Conservation (phyloP, 2,888 invertebrate species). For the Drosophila subquinaria region DNA sequence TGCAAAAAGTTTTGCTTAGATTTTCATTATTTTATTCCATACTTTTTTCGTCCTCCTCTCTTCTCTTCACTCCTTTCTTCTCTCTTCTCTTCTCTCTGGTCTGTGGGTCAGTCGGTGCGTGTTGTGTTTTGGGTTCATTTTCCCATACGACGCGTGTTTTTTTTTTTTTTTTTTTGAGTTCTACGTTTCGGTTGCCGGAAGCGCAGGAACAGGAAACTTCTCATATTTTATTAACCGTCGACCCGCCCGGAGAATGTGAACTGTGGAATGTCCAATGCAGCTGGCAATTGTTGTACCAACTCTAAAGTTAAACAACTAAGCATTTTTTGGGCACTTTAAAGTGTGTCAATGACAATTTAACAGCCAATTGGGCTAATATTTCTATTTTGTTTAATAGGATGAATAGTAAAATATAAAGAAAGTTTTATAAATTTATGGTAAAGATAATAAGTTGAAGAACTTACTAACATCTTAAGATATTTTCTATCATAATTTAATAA, state of each 20-base stretch:
- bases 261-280: slow-evolving; percentile 19
- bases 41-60: slow-evolving; percentile 45
- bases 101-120: slow-evolving; percentile 46
- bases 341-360: neutral
- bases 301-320: neutral
- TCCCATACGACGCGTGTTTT: slow-evolving; percentile 37
- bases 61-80: neutral
- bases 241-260: slow-evolving; percentile 11
- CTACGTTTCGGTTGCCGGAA: slow-evolving; percentile 43
- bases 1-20: slow-evolving; percentile 79
- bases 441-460: no score
- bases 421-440: no score
- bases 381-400: no score
- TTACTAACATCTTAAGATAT: no score
- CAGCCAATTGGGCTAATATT: neutral
- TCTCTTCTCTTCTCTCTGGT: neutral
- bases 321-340: slow-evolving; percentile 16
- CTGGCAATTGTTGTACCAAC: slow-evolving; percentile 3
- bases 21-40: slow-evolving; percentile 74
- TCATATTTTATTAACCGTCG: slow-evolving; percentile 58
- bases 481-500: no score
- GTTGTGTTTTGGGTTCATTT: slow-evolving; percentile 49
- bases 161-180: slow-evolving; percentile 1
- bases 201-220: slow-evolving; percentile 44
- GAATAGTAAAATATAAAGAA: no score